Percentiles rank a stretch among this genome's conserved stretches.
Evolutionary conservation across 2,888 invertebrate genomes (phyloP).

Genomic region (Tholera decimalis): DNA sequence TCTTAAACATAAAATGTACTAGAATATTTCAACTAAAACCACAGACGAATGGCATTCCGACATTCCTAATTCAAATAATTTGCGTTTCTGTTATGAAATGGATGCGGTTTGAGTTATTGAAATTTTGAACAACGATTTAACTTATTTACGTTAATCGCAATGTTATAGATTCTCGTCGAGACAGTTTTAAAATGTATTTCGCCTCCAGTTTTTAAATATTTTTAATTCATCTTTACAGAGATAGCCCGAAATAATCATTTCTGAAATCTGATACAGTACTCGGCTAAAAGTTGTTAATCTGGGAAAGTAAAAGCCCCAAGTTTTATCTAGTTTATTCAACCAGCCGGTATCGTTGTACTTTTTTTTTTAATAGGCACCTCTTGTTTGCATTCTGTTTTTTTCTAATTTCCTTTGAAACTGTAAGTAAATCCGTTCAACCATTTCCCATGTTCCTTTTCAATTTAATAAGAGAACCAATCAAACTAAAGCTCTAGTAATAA

Average conservation of each 20-base stretch:
- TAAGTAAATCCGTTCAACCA: not conserved
- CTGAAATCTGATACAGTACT: not conserved
- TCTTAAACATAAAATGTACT: conserved; percentile 26
- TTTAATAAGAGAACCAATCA: conserved; percentile 30
- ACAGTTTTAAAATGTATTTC: conserved; percentile 12
- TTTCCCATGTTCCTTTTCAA: conserved; percentile 19
- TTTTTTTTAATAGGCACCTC: not conserved
- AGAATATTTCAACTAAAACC: conserved; percentile 27
- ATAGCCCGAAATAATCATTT: not conserved
- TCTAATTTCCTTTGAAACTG: not conserved
- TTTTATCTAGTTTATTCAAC: not conserved
- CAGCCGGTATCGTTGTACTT: not conserved
- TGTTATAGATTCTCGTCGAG: conserved; percentile 21
- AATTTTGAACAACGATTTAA: conserved; percentile 19
- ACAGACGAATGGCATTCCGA: conserved; percentile 12
- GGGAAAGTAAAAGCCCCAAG: not conserved
- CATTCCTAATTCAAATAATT: conserved; percentile 45
- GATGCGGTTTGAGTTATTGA: conserved; percentile 15
- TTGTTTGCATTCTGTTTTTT: not conserved
- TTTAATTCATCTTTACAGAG: not conserved
- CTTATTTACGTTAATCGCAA: conserved; percentile 25
- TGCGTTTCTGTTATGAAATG: conserved; percentile 15
- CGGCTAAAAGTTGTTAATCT: not conserved
- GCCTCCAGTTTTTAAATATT: conserved; percentile 12
- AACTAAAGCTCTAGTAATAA: conserved; percentile 31